Percentiles rank a stretch among this genome's conserved stretches.
Conservation (phyloP, 2,113 vertebrate species). For the Phylloscopus trochilus region DNA sequence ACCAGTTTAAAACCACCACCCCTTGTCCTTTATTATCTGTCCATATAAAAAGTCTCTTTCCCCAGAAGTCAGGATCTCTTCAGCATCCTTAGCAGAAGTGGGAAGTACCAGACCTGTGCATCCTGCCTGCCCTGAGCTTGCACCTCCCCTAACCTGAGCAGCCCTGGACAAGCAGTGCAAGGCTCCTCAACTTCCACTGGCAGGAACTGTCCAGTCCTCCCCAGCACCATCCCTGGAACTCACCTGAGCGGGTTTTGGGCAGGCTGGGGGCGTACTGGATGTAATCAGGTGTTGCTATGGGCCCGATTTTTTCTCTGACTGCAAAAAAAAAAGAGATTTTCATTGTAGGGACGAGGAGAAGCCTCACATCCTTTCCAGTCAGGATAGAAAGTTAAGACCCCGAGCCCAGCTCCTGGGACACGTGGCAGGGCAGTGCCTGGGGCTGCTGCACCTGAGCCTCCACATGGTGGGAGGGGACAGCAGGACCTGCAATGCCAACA, state of each 20-base stretch:
- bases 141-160: background rate
- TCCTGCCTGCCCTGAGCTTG: background rate
- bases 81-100: background rate
- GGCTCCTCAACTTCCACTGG: background rate
- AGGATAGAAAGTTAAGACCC: background rate
- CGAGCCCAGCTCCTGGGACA: background rate
- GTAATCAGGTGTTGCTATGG: constrained; percentile 95
- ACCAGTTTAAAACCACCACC: background rate
- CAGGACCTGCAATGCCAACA: background rate
- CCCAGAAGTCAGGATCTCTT: background rate
- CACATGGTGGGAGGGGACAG: accelerated
- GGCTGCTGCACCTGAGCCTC: background rate
- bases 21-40: background rate
- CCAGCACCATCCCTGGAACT: background rate
- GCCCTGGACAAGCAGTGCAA: background rate
- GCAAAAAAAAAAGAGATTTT: background rate
- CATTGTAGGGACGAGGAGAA: background rate
- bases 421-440: background rate
- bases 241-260: constrained; percentile 98
- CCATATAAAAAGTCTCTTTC: background rate
- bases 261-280: constrained; percentile 94
- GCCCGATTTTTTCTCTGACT: constrained; percentile 97
- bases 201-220: background rate
- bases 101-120: background rate
- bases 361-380: background rate